phyloP scores from a whole-genome alignment of 2,113 vertebrate genomes.

The Phoxinus phoxinus region DNA sequence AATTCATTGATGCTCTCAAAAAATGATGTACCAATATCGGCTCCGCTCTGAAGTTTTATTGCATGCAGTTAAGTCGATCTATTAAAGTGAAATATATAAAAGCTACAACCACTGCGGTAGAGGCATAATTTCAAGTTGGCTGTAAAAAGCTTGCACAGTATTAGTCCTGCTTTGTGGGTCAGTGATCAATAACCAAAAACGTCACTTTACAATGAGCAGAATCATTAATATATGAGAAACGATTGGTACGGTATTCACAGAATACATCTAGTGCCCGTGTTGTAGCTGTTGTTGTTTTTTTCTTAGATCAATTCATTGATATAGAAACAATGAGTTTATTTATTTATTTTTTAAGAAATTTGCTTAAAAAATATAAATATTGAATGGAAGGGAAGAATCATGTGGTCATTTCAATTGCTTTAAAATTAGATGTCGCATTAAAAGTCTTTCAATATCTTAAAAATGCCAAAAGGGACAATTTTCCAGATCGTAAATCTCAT shows the following conservation, averaged over 20 bases:
- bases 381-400: conserved; percentile 1
- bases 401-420: neutral
- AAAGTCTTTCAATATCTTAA: conserved; percentile 9
- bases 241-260: conserved; percentile 73
- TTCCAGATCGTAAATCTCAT: conserved; percentile 17
- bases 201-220: neutral
- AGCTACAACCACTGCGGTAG: conserved; percentile 30
- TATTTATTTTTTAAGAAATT: neutral
- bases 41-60: conserved; percentile 12
- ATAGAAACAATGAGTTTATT: conserved; percentile 1
- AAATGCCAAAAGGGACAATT: conserved; percentile 4
- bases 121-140: conserved; percentile 30
- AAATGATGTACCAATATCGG: neutral
- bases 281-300: neutral
- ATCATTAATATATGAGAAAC: conserved; percentile 45
- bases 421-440: neutral
- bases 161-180: conserved; percentile 73
- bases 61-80: conserved; percentile 56
- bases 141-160: conserved; percentile 78
- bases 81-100: conserved; percentile 33
- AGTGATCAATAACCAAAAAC: conserved; percentile 27
- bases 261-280: conserved; percentile 64
- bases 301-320: conserved; percentile 3
- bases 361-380: conserved; percentile 6
- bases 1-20: conserved; percentile 33